A percentile compares a stretch with the other conserved stretches of the same genome.
Conservation (phyloP, 2,888 invertebrate species). For the Cheilosia soror region DNA sequence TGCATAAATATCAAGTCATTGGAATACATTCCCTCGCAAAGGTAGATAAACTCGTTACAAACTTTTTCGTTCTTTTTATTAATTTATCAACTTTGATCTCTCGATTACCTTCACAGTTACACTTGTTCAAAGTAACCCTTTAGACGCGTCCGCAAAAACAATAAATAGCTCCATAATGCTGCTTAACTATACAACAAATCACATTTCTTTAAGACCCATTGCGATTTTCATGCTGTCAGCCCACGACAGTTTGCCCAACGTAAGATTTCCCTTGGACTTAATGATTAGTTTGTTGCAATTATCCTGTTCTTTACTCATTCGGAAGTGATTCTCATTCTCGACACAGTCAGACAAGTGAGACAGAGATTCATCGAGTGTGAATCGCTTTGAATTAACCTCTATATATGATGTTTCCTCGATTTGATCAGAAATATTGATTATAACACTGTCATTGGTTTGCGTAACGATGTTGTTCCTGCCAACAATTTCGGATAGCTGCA, state of each 20-base stretch:
- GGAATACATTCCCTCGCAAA: too few relatives aligned
- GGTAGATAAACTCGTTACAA: background rate
- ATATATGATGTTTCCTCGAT: constrained; percentile 80
- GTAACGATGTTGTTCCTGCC: constrained; percentile 80
- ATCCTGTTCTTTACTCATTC: constrained; percentile 77
- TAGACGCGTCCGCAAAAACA: constrained; percentile 7
- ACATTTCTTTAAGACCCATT: constrained; percentile 64
- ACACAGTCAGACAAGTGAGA: constrained; percentile 79
- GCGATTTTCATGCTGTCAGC: constrained; percentile 79
- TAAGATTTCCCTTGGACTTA: constrained; percentile 78
- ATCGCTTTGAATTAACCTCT: constrained; percentile 78
- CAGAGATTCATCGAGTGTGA: constrained; percentile 78
- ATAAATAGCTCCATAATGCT: constrained; percentile 29
- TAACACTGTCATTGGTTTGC: constrained; percentile 77
- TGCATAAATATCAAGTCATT: too few relatives aligned
- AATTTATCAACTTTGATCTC: constrained; percentile 6
- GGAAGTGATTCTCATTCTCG: constrained; percentile 78
- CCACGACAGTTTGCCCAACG: constrained; percentile 83
- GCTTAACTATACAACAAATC: constrained; percentile 22
- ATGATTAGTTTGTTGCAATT: constrained; percentile 78
- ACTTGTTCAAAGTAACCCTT: background rate
- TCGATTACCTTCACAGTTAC: background rate
- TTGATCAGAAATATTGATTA: constrained; percentile 81
- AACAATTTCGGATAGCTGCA: constrained; percentile 81
- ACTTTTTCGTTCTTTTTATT: constrained; percentile 7